Evolutionary conservation across 2,797 vertebrate species (phyloP).

Genomic region (Crypturellus tataupa): DNA sequence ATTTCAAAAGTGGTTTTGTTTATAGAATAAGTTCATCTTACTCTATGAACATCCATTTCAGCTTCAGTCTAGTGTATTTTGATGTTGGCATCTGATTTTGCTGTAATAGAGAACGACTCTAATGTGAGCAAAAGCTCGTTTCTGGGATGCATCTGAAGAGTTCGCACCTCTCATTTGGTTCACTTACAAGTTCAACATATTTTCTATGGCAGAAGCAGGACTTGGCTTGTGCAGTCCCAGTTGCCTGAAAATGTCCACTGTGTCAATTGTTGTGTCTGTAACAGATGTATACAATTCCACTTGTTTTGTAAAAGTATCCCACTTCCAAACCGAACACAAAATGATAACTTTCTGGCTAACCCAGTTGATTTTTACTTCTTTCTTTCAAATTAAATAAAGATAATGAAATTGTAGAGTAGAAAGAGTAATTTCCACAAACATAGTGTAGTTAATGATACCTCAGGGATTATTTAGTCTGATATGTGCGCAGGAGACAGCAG

Average conservation of each 20-base stretch:
- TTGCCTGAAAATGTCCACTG: background rate
- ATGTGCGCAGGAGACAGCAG: constrained; percentile 34
- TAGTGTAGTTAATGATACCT: constrained; percentile 2
- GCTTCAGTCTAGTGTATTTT: background rate
- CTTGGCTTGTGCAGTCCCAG: background rate
- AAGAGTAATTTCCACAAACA: constrained; percentile 51
- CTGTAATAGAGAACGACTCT: background rate
- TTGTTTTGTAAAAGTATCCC: background rate
- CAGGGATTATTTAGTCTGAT: constrained; percentile 38
- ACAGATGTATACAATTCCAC: constrained; percentile 6
- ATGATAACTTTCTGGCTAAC: background rate
- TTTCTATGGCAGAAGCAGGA: constrained; percentile 10
- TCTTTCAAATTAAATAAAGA: background rate
- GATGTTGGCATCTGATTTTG: background rate
- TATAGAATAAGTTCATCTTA: background rate
- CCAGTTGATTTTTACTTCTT: background rate
- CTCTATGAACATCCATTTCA: too few species aligned
- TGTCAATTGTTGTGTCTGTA: constrained; percentile 38
- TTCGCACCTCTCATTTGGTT: background rate
- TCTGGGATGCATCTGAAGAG: background rate
- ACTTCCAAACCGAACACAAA: background rate
- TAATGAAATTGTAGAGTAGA: constrained; percentile 9
- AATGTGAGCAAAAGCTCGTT: background rate
- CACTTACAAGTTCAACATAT: background rate
- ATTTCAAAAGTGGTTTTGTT: background rate